Base-by-base conservation (phyloP, 1,140 invertebrate species). In the Drosophila oshimai region DNA sequence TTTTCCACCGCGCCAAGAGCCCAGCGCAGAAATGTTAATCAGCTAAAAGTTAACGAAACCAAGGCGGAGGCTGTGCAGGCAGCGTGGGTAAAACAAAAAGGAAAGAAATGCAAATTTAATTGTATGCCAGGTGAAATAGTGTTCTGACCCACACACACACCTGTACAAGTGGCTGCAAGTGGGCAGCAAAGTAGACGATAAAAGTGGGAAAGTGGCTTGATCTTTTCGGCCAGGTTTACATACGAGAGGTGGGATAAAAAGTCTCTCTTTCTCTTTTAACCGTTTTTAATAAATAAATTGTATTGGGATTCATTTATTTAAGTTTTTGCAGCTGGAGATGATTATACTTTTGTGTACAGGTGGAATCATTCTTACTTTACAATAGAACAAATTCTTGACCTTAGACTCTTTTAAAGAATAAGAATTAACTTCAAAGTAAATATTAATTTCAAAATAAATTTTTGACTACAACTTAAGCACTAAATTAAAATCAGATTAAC, bases 61-160 rank as follows among this genome's bases (percentile, higher is more conserved):
- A 31, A 51, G 31, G 44, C 33, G 31, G 74, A 36, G 49, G 46
- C 47, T 20, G 28, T 24, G n/a, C 39, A 50, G 54, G 28, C 41
- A 49, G 29, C 29, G 53, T 57, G 62, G 70, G 79, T 83, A 50
- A 57, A 64, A 55, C 57, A 51, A 34, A 54, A 67, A 54, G 41
- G 44, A 86, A 86, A 68, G 81, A 86, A 86, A 86, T 86, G 80
- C 81, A 86, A 86, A 86, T 86, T 86, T 86, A 86, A 86, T 84
- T 84, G 80, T 86, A 79, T 74, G 65, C 80, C 80, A 79, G 55
- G 75, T 86, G 75, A 86, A 86, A 87, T 76, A 86, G 78, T 86
- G 81, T 47, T 53, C 80, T 50, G 60, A 65, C 53, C 67, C 49
- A 37, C 51, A 46, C 53, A 47, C 51, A 61, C 41, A 33, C 28